Percentiles rank a stretch among this genome's conserved stretches.
Conservation (phyloP, 92 coral and sea anemone genomes). For the Palythoa caribaeorum region DNA sequence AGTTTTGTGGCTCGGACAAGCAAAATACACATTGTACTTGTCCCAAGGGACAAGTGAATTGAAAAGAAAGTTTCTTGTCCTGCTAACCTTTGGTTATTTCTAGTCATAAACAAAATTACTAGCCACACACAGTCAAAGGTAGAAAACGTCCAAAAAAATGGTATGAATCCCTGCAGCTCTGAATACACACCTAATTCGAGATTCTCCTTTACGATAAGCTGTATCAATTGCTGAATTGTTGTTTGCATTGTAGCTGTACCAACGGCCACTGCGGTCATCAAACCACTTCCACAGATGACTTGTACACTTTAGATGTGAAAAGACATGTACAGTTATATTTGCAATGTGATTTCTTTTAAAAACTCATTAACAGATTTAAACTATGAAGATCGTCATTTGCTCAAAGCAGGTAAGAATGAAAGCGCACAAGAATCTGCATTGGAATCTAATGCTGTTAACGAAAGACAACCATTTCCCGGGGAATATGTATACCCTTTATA, state of each 20-base stretch:
- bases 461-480: too few species aligned
- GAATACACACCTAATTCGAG: conserved; percentile 74
- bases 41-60: too few species aligned
- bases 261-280: conserved; percentile 99
- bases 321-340: neutral
- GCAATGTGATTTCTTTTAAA: neutral
- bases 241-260: conserved; percentile 93
- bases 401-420: too few species aligned
- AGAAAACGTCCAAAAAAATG: too few species aligned
- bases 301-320: conserved; percentile 70
- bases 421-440: too few species aligned
- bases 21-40: too few species aligned
- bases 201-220: conserved; percentile 91
- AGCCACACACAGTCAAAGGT: neutral
- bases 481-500: too few species aligned
- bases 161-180: neutral
- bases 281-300: conserved; percentile 97
- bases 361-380: neutral
- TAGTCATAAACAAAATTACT: neutral
- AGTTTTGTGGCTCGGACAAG: too few species aligned
- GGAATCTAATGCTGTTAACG: too few species aligned
- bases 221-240: conserved; percentile 89
- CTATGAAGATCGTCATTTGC: neutral
- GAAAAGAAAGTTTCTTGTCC: too few species aligned
- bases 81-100: too few species aligned